phyloP scores from a whole-genome alignment of 1,140 invertebrate genomes.

The Radopholus similis region DNA sequence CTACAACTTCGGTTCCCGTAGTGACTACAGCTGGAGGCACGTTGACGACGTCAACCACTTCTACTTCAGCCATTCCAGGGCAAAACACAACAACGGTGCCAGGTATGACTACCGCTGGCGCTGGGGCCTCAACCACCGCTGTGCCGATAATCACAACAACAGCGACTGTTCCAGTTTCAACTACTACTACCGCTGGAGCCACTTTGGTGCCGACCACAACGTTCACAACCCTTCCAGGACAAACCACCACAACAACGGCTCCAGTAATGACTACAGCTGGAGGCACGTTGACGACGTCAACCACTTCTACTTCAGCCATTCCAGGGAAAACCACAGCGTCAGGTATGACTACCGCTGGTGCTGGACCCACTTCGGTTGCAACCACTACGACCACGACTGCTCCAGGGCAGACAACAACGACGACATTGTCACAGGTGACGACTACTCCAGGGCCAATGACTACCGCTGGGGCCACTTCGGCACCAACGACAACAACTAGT shows the following conservation, averaged over 20 bases:
- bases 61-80: not conserved
- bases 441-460: too few species aligned
- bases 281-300: not conserved
- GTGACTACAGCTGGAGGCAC: not conserved
- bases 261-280: not conserved
- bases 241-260: not conserved
- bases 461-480: too few species aligned
- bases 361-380: not conserved
- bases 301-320: not conserved
- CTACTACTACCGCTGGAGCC: not conserved
- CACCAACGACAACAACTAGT: not conserved
- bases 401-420: not conserved
- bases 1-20: not conserved
- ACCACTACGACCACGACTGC: not conserved
- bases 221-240: not conserved
- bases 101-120: not conserved
- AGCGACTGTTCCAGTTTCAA: not conserved
- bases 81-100: not conserved
- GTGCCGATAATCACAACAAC: not conserved
- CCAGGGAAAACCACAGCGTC: not conserved
- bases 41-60: not conserved
- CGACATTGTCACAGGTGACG: not conserved
- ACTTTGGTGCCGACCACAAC: not conserved
- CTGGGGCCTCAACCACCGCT: not conserved
- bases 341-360: not conserved